These are phyloP conservation scores for Sebastes hubbsi DNA, from an alignment of 2,797 vertebrate species.

Conservation along the genomic window DNA sequence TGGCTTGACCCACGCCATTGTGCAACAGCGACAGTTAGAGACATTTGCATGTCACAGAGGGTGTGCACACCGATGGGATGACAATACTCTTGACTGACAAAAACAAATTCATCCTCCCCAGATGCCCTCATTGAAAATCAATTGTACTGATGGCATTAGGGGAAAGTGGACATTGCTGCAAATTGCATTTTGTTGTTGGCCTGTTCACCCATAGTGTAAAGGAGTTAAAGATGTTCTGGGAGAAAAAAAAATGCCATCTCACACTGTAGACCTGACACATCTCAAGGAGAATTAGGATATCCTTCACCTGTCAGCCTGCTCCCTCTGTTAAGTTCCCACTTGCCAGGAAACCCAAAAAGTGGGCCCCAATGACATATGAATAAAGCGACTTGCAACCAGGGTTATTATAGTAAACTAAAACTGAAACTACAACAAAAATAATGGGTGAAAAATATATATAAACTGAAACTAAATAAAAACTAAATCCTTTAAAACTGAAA, in stretches of 20 bases:
- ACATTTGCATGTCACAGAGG: background rate
- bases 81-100: background rate
- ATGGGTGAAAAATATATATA: too few relatives aligned
- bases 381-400: background rate
- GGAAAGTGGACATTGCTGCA: background rate
- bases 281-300: slow-evolving; percentile 19
- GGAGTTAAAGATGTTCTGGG: background rate
- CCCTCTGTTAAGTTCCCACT: background rate
- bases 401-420: too few relatives aligned
- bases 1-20: background rate
- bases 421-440: too few relatives aligned
- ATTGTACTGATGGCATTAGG: background rate
- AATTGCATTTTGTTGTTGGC: slow-evolving; percentile 11
- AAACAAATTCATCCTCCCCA: background rate
- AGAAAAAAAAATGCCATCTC: background rate
- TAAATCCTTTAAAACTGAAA: too few relatives aligned
- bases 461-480: too few relatives aligned
- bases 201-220: background rate
- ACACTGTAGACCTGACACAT: slow-evolving; percentile 5
- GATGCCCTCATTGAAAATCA: background rate
- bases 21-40: background rate
- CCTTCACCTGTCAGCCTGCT: slow-evolving; percentile 18
- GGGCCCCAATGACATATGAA: background rate
- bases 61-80: background rate
- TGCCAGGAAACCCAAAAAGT: background rate